Evolutionary conservation across 2,113 vertebrate species (phyloP), one percentile per base, ranked within the genome.

Genomic region (Charina bottae): DNA sequence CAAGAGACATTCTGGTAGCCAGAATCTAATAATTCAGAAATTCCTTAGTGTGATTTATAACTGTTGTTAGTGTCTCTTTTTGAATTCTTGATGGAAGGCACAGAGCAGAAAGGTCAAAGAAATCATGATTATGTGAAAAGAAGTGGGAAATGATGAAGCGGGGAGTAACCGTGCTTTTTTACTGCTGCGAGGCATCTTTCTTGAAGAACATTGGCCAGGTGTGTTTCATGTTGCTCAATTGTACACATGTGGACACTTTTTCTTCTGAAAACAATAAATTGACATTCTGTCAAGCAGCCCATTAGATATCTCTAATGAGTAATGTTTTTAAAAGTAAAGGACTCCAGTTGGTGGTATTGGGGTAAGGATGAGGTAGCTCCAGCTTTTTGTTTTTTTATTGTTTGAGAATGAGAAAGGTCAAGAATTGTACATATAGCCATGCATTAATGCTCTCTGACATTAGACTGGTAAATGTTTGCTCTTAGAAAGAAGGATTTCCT

Each of bases 81-180:
- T 92, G 93, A 90, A 87, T 93, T 3, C 92, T 91, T 83, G 64
- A 86, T 94, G 68, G 86, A 94, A 59, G 90, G n/a, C 92, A 93
- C 92, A 95, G 95, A 92, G 49, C 88, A 56, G 85, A 91, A 88
- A 94, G 93, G 94, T 59, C 0, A 13, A 58, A 68, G 21, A 92
- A 95, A 95, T 91, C 28, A 94, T 1, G 85, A 88, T 94, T 93
- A 93, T 88, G 54, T 90, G 72, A 95, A 96, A 97, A 94, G 91
- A 83, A 92, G 90, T 96, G 91, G 93, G 89, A 95, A 95, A 91
- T 92, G 93, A 94, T 93, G 93, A 92, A 24, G 86, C 94, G 92
- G 92, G 91, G 92, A 94, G 87, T 5, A 94, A 83, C 95, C 92
- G 78, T 85, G 26, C 93, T 54, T 0, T 89, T 93, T 95, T 95